phyloP scores from a whole-genome alignment of 2,797 vertebrate genomes.

The Sandelia bainsii region DNA sequence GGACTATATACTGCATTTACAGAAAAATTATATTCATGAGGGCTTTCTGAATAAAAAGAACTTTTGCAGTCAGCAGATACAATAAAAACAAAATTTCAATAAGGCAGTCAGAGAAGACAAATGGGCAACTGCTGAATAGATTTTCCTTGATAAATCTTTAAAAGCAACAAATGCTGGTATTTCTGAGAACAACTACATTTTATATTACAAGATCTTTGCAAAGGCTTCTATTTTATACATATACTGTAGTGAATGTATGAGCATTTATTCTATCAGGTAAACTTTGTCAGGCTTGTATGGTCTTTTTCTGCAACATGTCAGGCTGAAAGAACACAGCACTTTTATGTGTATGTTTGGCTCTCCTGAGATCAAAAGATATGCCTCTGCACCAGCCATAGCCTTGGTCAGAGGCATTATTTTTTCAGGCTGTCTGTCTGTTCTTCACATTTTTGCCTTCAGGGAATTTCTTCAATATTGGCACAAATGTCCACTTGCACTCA shows the following conservation, averaged over 20 bases:
- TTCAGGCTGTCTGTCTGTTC: no score
- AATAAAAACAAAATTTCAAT: slow-evolving; percentile 56
- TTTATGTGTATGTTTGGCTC: no score
- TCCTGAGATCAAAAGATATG: no score
- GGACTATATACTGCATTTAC: slow-evolving; percentile 27
- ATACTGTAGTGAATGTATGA: neutral
- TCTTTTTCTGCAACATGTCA: neutral
- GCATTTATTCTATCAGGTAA: slow-evolving; percentile 1
- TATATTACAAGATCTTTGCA: slow-evolving; percentile 24
- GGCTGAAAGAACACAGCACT: neutral
- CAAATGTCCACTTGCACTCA: no score
- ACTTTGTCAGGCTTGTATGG: neutral
- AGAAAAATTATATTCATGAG: slow-evolving; percentile 33
- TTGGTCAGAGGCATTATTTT: no score
- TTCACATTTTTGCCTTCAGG: no score
- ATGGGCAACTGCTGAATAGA: slow-evolving; percentile 30
- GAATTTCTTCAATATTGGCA: no score
- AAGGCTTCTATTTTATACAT: slow-evolving; percentile 30
- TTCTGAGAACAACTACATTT: slow-evolving; percentile 37
- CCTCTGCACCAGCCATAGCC: no score
- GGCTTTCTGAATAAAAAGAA: slow-evolving; percentile 25
- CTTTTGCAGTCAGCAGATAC: slow-evolving; percentile 54
- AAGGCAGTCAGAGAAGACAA: slow-evolving; percentile 47
- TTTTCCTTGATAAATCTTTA: slow-evolving; percentile 54
- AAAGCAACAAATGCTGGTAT: slow-evolving; percentile 20